Conservation (phyloP, 2,797 vertebrate genomes). For the Phrynocephalus vlangalii region DNA sequence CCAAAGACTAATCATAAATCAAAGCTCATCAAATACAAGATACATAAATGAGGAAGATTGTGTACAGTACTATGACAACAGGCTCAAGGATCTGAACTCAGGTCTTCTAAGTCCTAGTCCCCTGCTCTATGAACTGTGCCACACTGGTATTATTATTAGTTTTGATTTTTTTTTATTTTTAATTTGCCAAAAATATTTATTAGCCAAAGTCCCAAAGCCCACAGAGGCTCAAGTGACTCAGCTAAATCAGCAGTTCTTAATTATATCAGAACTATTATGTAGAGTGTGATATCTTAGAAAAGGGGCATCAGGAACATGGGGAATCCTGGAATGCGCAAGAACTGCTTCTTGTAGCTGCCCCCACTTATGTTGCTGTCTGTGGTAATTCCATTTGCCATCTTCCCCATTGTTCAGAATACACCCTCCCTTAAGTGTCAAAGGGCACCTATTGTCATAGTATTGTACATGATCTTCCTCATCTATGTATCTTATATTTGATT, state of each 20-base stretch:
- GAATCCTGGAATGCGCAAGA: background rate
- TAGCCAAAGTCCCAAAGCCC: background rate
- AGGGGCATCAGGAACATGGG: background rate
- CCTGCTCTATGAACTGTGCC: too few relatives aligned
- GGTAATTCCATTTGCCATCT: background rate
- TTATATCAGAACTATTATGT: background rate
- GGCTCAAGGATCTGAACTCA: too few relatives aligned
- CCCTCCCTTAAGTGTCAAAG: too few relatives aligned
- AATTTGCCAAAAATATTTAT: background rate
- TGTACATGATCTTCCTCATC: too few relatives aligned
- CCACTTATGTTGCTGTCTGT: background rate
- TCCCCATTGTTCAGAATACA: background rate
- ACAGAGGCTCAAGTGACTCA: background rate
- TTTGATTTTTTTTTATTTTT: background rate
- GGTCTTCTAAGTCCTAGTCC: too few relatives aligned
- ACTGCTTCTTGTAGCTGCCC: background rate
- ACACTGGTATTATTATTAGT: background rate
- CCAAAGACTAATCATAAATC: too few relatives aligned
- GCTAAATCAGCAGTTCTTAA: background rate
- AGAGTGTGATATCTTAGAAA: background rate
- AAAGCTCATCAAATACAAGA: too few relatives aligned
- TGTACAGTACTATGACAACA: too few relatives aligned
- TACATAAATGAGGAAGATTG: too few relatives aligned
- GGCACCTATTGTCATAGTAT: too few relatives aligned
- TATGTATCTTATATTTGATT: too few relatives aligned